Base-by-base conservation (phyloP, 1,140 invertebrate genomes). In the Drosophila pallidifrons region DNA sequence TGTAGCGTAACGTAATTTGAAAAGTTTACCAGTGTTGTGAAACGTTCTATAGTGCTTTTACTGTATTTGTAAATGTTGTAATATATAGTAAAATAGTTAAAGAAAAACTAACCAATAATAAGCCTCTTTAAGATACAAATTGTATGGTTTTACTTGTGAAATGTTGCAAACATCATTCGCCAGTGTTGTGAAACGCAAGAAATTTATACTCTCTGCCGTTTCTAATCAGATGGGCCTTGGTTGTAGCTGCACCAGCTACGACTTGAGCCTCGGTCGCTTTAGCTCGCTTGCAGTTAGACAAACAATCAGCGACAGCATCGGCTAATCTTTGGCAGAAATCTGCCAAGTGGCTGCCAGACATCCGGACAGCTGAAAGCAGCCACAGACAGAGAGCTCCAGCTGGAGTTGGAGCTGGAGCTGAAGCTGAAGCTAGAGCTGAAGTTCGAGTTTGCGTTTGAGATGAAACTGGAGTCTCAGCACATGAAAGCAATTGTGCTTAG, bases 271-370 rank as follows among this genome's bases (percentile, higher is more conserved):
- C 8, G 58, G 54, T 43, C 43, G 61, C 15, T 49, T 49, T 49
- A 20, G 10, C 47, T 49, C 49, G 7, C 51, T 54, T 30, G 49
- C 55, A 66, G 59, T 72, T 76, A 76, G 74, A 76, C 74, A 76
- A 76, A 76, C 74, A 72, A 55, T 66, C 74, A 60, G 45, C 55
- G 74, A 64, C 73, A 75, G 69, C 55, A 63, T 15, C 60, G 68
- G 61, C 74, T 76, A 76, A 76, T 76, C 74, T 76, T 55, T 76
- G 74, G 74, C 74, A 72, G 68, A 76, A 66, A 76, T 76, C 74
- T 76, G 68, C 74, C 59, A 72, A 41, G 71, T 46, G 57, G 47
- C 57, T 61, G 72, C 59, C 73, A 63, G 58, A 47, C 65, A 41
- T 51, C 41, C 47, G 51, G 58, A 63, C 67, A 66, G 68, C 57